Evolutionary conservation across 2,113 vertebrate genomes (phyloP), one percentile per base, ranked within the genome.

Genomic region (Urocitellus parryii): DNA sequence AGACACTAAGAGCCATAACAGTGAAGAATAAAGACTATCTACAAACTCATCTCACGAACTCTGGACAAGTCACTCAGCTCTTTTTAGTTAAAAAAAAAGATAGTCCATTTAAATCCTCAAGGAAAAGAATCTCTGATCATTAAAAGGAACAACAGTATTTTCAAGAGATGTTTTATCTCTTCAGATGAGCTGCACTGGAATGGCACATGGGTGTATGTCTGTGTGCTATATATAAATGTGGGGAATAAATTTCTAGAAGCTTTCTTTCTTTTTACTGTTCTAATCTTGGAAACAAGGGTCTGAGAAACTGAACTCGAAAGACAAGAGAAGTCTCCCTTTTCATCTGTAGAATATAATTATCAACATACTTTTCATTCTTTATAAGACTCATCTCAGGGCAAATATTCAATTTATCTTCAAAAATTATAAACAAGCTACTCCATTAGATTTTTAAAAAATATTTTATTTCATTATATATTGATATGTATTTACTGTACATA

Each of bases 71-170:
- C 27, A 53, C 12, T 83, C 27, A 81, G 18, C 77, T 87, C 25
- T 73, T 34, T 76, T 92, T 42, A 85, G 8, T 91, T 48, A 68
- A 65, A 88, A 95, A 76, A 68, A 11, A 76, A 42, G 34, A 63
- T 2, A 72, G 10, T 63, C 17, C 0, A 74, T 56, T 76, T 88
- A 80, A 61, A 37, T 74, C 4, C 42, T 10, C 29, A 84, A 79
- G 8, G 27, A 95, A 68, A 74, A 76, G 48, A 82, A 79, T 87
- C 13, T 74, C 29, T 89, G 45, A 81, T 27, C 27, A 17, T 81
- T 68, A 65, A 88, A 90, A 88, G 25, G 20, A 70, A 76, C 18
- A 94, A 58, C 18, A 89, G 39, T 81, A 4, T 86, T 89, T 90
- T 68, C 85, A 85, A 65, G 10, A 92, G 45, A 88, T 4, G 56